Evolutionary conservation across 2,113 vertebrate genomes (phyloP), one percentile per base, ranked within the genome.

Genomic region (Butorides virescens): DNA sequence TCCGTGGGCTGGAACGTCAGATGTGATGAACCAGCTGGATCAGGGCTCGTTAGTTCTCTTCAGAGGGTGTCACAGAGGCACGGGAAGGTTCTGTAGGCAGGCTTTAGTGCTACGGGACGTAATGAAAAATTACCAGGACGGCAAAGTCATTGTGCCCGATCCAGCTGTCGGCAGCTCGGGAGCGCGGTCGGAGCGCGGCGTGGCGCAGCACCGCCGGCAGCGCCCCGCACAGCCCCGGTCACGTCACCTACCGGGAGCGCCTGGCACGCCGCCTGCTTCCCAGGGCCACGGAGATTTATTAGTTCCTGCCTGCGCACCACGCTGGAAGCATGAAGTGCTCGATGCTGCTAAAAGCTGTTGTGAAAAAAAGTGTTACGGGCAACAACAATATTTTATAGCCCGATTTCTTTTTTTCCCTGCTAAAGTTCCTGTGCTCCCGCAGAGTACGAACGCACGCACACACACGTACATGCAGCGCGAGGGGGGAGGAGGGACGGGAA

Each of bases 161-260:
- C 0, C 11, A 37, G 86, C 83, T 68, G 49, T 42, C n/a, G 36
- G 68, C 70, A 75, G 86, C 20, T 39, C 7, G 3, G 77, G 49
- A 78, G 16, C 0, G 0, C 0, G 2, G 52, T 8, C 5, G 5
- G 80, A 73, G 87, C 2, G 1, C 0, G 5, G 87, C 2, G 1
- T 0, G 5, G 65, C 9, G 5, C 44, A 3, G 74, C 25, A 34
- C 15, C 3, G 2, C 32, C 1, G 3, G 37, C 6, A 71, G 47
- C 30, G 5, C 17, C 37, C 23, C 0, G 3, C 2, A 1, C 19
- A 44, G 47, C 87, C 50, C 15, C 2, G 42, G 75, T 37, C 59
- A 21, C 2, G 63, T 73, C 82, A 46, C 75, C 62, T 42, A 52
- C 58, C 4, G 2, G 93, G 22, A 74, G 67, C 72, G 42, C 12